Conservation (phyloP, 1,140 invertebrate genomes). For the Paraescarpia echinospica region DNA sequence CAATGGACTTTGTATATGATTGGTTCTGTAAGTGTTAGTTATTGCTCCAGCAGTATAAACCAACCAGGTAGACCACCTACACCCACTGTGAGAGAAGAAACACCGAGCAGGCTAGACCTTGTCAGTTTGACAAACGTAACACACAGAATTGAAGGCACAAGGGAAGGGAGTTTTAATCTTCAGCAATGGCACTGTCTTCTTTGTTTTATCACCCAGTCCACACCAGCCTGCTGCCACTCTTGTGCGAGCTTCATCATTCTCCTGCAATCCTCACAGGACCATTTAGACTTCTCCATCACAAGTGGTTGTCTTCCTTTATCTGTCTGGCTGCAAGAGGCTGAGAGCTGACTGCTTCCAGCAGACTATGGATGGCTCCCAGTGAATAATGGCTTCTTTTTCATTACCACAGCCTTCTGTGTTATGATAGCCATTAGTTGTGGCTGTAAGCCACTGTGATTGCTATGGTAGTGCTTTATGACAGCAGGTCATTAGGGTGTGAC, state of each 20-base stretch:
- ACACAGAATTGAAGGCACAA: not conserved
- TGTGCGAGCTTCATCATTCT: not conserved
- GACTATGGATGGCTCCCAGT: not conserved
- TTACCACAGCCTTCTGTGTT: not conserved
- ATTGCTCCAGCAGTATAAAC: not conserved
- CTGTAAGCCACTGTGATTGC: too few relatives aligned
- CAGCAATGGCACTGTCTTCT: not conserved
- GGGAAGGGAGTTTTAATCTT: not conserved
- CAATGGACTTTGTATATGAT: not conserved
- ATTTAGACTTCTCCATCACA: conserved; percentile 1
- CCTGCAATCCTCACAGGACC: not conserved
- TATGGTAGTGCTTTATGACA: not conserved
- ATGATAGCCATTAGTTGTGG: not conserved
- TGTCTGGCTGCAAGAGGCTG: not conserved
- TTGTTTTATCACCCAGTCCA: not conserved
- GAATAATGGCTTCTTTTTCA: not conserved
- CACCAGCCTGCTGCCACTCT: not conserved
- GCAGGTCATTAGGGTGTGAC: not conserved
- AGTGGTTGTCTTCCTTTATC: not conserved
- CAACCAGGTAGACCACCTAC: not conserved
- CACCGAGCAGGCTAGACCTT: not conserved
- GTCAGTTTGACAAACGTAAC: not conserved
- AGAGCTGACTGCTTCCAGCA: not conserved
- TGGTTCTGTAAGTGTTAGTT: not conserved
- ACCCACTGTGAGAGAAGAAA: not conserved